A percentile compares a stretch with the other conserved stretches of the same genome.
Conservation (phyloP, 1,140 invertebrate species). For the Drosophila kurseongensis region DNA sequence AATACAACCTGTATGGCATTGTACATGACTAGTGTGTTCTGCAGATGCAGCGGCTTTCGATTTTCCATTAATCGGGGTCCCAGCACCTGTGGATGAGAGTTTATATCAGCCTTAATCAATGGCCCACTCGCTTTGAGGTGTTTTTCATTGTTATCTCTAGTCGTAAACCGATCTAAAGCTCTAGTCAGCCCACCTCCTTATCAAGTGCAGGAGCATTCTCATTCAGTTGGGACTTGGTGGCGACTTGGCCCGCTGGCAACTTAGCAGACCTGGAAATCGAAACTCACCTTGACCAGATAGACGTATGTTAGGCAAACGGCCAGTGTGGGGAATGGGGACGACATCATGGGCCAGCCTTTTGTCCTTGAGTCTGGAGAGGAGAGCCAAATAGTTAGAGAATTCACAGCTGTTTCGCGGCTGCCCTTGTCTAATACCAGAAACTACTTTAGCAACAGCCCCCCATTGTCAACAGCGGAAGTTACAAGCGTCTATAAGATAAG, state of each 20-base stretch:
- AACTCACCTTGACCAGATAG: slow-evolving; percentile 90
- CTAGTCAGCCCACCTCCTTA: slow-evolving; percentile 27
- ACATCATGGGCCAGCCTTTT: slow-evolving; percentile 93
- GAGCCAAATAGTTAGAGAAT: background rate
- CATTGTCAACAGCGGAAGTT: slow-evolving; percentile 1
- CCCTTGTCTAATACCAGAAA: background rate
- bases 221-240: no score
- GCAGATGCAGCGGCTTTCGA: slow-evolving; percentile 92
- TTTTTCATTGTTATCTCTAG: slow-evolving; percentile 29
- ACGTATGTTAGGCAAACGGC: slow-evolving; percentile 91
- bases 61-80: slow-evolving; percentile 95
- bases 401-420: background rate
- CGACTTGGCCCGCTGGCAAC: background rate
- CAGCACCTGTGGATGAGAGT: slow-evolving; percentile 84
- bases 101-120: slow-evolving; percentile 11
- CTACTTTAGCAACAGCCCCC: no score
- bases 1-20: slow-evolving; percentile 94
- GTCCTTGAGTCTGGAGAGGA: slow-evolving; percentile 89
- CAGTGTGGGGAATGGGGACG: slow-evolving; percentile 92
- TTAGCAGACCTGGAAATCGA: slow-evolving; percentile 17
- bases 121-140: background rate
- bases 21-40: slow-evolving; percentile 92
- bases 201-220: background rate
- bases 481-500: slow-evolving; percentile 51
- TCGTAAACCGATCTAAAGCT: slow-evolving; percentile 6